phyloP scores from a whole-genome alignment of 2,113 vertebrate genomes.

The Otus sunia region DNA sequence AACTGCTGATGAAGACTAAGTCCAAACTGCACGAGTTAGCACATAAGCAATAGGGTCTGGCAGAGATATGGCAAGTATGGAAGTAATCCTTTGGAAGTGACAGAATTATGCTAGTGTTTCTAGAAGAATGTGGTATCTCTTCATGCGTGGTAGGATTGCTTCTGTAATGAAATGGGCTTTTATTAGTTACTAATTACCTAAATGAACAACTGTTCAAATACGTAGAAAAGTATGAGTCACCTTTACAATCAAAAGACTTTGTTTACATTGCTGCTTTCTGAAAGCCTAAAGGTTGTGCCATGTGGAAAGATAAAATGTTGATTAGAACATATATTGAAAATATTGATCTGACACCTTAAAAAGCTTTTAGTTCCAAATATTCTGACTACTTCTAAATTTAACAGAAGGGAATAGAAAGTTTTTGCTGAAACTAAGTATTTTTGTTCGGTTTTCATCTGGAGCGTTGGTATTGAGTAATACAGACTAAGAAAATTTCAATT shows the following conservation, averaged over 20 bases:
- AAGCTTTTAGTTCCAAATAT: not conserved
- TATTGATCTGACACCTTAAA: not conserved
- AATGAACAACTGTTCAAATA: not conserved
- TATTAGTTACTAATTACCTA: not conserved
- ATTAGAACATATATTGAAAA: not conserved
- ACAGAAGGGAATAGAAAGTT: not conserved
- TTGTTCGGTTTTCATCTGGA: not conserved
- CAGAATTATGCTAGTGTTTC: not conserved
- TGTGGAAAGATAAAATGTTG: not conserved
- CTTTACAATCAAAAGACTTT: not conserved
- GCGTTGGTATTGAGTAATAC: not conserved
- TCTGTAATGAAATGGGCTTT: not conserved
- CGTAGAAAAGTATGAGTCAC: not conserved
- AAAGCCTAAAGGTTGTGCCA: not conserved
- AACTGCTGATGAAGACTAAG: not conserved
- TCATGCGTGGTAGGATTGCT: not conserved
- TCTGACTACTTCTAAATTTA: not conserved
- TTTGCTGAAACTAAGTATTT: not conserved
- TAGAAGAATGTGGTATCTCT: not conserved
- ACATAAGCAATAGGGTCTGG: not conserved
- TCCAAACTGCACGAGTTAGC: not conserved
- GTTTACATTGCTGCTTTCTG: not conserved
- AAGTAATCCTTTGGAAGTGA: not conserved
- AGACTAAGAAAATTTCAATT: not conserved
- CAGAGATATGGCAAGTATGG: not conserved